Conservation (phyloP, 2,888 invertebrate genomes). For the Acanthosepion lycidas region DNA sequence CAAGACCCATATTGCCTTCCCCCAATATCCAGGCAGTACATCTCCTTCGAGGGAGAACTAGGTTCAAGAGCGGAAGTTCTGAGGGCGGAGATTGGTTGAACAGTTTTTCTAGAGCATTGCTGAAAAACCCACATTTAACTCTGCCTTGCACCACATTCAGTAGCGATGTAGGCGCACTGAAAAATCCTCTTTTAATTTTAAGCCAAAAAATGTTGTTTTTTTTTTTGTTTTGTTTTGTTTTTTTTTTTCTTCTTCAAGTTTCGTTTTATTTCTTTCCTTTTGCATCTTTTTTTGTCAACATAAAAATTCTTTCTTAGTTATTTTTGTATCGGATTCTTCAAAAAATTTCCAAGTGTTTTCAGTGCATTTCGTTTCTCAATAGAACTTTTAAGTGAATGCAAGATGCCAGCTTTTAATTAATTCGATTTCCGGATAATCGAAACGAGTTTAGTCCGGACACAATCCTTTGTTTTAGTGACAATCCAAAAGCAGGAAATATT, state of each 20-base stretch:
- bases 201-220: too few species aligned
- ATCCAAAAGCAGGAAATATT: not conserved
- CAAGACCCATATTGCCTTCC: too few species aligned
- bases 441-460: not conserved
- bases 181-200: too few species aligned
- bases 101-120: too few species aligned
- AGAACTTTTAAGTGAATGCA: not conserved
- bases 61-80: too few species aligned
- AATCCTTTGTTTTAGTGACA: not conserved
- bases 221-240: too few species aligned
- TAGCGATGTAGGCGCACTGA: too few species aligned
- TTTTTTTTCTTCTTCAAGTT: not conserved
- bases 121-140: too few species aligned
- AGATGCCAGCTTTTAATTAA: not conserved
- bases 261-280: not conserved
- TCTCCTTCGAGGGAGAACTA: too few species aligned
- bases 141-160: too few species aligned
- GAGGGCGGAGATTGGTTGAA: too few species aligned
- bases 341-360: not conserved
- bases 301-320: not conserved
- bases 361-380: not conserved
- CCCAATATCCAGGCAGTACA: too few species aligned
- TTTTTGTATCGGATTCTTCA: not conserved
- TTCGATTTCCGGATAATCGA: not conserved
- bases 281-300: not conserved